Conservation (phyloP, 2,888 invertebrate species). For the Dione juno region DNA sequence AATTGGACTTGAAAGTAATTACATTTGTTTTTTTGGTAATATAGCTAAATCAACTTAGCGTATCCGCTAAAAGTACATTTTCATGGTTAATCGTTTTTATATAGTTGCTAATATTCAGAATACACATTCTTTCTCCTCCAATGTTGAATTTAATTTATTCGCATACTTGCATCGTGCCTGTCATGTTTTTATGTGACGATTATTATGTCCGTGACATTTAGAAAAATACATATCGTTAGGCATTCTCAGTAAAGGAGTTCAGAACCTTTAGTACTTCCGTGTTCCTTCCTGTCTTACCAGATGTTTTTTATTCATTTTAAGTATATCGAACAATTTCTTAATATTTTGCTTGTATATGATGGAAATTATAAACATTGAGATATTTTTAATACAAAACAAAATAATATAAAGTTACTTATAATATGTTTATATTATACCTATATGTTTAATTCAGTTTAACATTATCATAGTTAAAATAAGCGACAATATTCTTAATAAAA, state of each 20-base stretch:
- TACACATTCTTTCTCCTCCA: conserved; percentile 35
- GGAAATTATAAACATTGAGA: neutral
- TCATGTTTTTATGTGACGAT: conserved; percentile 36
- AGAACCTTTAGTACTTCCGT: conserved; percentile 30
- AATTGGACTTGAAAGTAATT: conserved; percentile 13
- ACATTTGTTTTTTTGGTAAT: neutral
- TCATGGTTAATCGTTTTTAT: conserved; percentile 4
- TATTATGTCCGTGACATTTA: conserved; percentile 42
- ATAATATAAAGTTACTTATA: neutral
- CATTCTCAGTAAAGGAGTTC: conserved; percentile 28
- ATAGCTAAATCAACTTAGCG: neutral
- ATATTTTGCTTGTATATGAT: neutral
- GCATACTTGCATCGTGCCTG: conserved; percentile 29
- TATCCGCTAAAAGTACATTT: neutral
- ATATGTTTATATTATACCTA: too few species aligned
- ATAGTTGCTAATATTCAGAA: conserved; percentile 3
- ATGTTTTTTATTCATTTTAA: neutral
- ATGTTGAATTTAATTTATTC: conserved; percentile 35
- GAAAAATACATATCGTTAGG: conserved; percentile 30
- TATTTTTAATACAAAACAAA: too few species aligned
- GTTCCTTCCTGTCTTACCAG: conserved; percentile 33
- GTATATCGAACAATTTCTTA: neutral
- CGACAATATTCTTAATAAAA: neutral
- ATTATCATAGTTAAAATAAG: neutral
- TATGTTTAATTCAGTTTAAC: too few species aligned